Conservation (phyloP, 1,140 invertebrate species). For the Brachystomella parvula region DNA sequence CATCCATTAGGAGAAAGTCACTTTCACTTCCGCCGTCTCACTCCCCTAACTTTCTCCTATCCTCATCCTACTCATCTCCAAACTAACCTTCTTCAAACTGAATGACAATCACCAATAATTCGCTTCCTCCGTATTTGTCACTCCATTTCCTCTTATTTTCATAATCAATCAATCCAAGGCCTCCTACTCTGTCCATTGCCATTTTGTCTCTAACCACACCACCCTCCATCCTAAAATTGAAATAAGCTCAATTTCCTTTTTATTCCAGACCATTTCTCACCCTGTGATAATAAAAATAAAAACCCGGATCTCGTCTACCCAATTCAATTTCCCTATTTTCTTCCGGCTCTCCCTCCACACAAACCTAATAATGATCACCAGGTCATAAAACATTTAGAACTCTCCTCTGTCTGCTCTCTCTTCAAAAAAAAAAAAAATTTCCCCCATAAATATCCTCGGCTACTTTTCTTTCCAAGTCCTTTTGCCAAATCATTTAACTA, state of each 20-base stretch:
- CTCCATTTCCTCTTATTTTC: background rate
- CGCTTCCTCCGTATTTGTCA: background rate
- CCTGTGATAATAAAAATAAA: background rate
- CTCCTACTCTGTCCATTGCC: too few relatives aligned
- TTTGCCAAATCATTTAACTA: too few relatives aligned
- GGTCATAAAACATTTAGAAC: conserved; percentile 13
- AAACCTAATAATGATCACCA: conserved; percentile 5
- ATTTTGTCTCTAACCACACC: background rate
- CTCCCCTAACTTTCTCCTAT: too few relatives aligned
- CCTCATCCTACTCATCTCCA: too few relatives aligned
- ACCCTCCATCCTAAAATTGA: background rate
- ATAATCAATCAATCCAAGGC: background rate
- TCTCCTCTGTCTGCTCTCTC: background rate
- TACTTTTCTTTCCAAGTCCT: too few relatives aligned
- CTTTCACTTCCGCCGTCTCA: too few relatives aligned
- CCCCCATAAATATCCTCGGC: too few relatives aligned
- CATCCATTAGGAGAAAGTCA: too few relatives aligned
- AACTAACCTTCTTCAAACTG: too few relatives aligned
- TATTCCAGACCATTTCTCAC: conserved; percentile 4
- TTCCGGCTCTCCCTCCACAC: too few relatives aligned
- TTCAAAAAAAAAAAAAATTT: too few relatives aligned
- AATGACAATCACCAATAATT: background rate
- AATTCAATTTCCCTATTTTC: conserved; percentile 1
- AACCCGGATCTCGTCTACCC: background rate
- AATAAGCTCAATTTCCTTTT: background rate